Evolutionary conservation across 2,113 vertebrate genomes (phyloP).

Genomic region (Mandrillus leucophaeus): DNA sequence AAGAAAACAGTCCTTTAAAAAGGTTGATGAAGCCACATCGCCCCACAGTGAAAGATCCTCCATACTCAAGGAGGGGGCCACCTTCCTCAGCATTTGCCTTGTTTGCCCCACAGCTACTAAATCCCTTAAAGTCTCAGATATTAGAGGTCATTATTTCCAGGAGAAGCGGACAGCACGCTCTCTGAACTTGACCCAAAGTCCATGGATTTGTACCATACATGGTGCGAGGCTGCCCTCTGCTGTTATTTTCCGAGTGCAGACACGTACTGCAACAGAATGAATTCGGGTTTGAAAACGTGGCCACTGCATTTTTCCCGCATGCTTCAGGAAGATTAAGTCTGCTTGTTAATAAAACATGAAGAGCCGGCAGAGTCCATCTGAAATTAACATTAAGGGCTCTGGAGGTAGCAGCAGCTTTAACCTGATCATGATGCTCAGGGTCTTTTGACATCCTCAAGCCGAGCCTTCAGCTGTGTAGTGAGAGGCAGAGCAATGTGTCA

Average conservation of each 20-base stretch:
- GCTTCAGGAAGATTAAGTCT: background rate
- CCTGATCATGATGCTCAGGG: background rate
- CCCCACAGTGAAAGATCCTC: too few species aligned
- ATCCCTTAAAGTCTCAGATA: too few species aligned
- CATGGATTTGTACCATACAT: background rate
- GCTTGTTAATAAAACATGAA: background rate
- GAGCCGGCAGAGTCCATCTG: background rate
- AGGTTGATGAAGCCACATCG: too few species aligned
- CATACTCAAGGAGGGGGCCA: too few species aligned
- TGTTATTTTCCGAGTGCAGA: rapidly evolving
- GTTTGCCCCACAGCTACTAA: rapidly evolving
- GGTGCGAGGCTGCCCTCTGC: background rate
- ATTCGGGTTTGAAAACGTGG: background rate
- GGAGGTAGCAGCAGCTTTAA: too few species aligned
- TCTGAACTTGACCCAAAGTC: rapidly evolving
- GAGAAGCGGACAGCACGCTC: rapidly evolving
- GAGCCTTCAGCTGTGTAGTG: background rate
- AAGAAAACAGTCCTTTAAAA: too few species aligned
- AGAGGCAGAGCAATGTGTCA: rapidly evolving
- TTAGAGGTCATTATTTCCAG: background rate
- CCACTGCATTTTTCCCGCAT: background rate
- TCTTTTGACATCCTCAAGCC: rapidly evolving
- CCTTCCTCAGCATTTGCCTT: too few species aligned
- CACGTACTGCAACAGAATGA: too few species aligned
- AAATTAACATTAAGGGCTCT: background rate